Conservation (phyloP, 1,140 invertebrate species). For the Cydia pomonella region DNA sequence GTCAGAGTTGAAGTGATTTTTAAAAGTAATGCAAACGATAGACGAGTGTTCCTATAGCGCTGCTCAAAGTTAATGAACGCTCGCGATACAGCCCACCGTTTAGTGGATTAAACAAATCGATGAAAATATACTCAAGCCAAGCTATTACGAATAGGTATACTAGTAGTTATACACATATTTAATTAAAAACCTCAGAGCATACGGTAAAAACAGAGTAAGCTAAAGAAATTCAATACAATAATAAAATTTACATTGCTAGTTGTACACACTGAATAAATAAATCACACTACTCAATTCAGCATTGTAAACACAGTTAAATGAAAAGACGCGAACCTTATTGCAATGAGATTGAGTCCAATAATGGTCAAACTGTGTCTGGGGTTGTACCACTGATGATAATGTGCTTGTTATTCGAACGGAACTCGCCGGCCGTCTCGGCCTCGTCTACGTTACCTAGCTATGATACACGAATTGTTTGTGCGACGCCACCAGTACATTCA, state of each 20-base stretch:
- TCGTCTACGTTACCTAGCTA: conserved; percentile 52
- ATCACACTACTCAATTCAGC: background rate
- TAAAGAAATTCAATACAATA: no score
- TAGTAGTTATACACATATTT: no score
- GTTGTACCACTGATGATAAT: conserved; percentile 48
- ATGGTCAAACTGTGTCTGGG: conserved; percentile 26
- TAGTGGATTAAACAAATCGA: conserved; percentile 36
- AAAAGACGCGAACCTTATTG: background rate
- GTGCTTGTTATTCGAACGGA: conserved; percentile 48
- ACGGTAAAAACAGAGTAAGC: no score
- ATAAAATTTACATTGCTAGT: no score
- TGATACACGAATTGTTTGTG: conserved; percentile 20
- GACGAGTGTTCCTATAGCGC: conserved; percentile 52
- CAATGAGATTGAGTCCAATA: background rate
- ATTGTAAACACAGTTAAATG: background rate
- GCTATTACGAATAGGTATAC: no score
- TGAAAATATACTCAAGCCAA: conserved; percentile 35
- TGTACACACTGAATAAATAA: background rate
- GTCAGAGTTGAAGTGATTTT: conserved; percentile 76
- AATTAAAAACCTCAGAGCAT: no score
- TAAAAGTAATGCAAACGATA: conserved; percentile 75
- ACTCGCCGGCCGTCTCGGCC: conserved; percentile 49
- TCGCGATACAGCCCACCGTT: conserved; percentile 41
- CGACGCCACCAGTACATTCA: background rate
- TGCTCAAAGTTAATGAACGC: conserved; percentile 66